These are phyloP conservation scores for Palythoa grandiflora DNA, from an alignment of 92 coral and sea anemone species.

Conservation along the genomic window DNA sequence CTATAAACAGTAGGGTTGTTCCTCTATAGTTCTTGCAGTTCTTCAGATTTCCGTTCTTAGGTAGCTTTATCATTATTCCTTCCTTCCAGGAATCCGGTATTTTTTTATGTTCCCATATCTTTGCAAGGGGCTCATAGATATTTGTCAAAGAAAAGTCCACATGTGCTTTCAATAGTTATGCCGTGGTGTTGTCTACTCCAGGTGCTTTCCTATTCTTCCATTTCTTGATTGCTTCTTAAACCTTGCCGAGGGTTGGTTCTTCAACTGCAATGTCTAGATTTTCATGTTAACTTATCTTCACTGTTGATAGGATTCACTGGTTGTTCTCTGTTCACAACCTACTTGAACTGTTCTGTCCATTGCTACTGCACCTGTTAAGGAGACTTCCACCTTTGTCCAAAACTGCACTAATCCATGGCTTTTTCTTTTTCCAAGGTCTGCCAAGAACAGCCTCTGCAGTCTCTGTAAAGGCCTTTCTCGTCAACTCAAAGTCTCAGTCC, in stretches of 20 bases:
- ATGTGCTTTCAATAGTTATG: background rate
- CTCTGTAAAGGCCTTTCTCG: no score
- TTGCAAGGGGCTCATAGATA: background rate
- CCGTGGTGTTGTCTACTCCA: background rate
- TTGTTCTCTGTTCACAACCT: background rate
- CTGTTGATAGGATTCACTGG: background rate
- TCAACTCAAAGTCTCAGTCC: no score
- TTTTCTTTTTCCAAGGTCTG: no score
- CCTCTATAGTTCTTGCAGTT: background rate
- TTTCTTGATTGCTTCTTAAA: background rate
- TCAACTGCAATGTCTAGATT: background rate
- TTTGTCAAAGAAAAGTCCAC: background rate
- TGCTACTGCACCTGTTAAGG: background rate
- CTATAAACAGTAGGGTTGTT: background rate
- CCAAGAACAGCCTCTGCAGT: no score
- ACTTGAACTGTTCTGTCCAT: background rate
- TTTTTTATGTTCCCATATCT: background rate
- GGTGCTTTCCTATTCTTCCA: background rate
- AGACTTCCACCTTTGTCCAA: background rate
- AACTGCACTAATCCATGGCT: background rate
- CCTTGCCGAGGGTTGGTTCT: background rate
- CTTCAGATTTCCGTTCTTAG: background rate
- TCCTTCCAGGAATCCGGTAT: background rate
- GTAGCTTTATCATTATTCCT: background rate
- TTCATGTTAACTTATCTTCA: background rate